Percentiles rank a stretch among this genome's conserved stretches.
These are phyloP conservation scores for Drosophila algonquin DNA, from an alignment of 2,888 invertebrate genomes.

Conservation along the genomic window DNA sequence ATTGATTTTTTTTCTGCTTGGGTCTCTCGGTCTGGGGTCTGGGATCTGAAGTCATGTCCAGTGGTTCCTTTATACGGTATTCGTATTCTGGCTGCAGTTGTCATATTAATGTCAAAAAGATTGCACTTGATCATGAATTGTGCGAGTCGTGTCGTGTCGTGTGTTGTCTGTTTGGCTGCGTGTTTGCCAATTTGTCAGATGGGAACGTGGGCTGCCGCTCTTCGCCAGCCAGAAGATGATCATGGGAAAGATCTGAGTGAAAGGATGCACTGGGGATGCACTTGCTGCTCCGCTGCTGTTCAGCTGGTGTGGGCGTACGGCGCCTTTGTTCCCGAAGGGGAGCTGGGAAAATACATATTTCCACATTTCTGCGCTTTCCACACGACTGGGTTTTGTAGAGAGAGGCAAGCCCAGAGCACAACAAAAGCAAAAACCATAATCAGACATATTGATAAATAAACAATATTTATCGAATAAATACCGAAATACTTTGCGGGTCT, in stretches of 20 bases:
- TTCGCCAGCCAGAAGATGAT: slow-evolving; percentile 5
- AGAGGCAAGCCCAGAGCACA: background rate
- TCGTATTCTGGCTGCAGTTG: slow-evolving; percentile 58
- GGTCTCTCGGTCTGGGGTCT: slow-evolving; percentile 14
- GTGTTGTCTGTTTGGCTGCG: slow-evolving; percentile 32
- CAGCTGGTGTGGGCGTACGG: slow-evolving; percentile 54
- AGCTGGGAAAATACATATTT: slow-evolving; percentile 55
- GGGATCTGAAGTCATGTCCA: background rate
- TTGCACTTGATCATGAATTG: slow-evolving; percentile 79
- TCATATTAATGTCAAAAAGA: slow-evolving; percentile 79
- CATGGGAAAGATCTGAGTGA: slow-evolving; percentile 61
- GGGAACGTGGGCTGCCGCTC: slow-evolving; percentile 41
- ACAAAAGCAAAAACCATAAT: slow-evolving; percentile 2
- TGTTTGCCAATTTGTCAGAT: slow-evolving; percentile 72
- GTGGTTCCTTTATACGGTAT: slow-evolving; percentile 32
- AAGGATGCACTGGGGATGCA: slow-evolving; percentile 57
- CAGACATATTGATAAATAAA: slow-evolving; percentile 31
- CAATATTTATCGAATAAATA: slow-evolving; percentile 47
- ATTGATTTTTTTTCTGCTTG: slow-evolving; percentile 59
- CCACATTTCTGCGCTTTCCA: slow-evolving; percentile 22
- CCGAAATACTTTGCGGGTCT: slow-evolving; percentile 23
- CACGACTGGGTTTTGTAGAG: slow-evolving; percentile 10
- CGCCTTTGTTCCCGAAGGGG: slow-evolving; percentile 2
- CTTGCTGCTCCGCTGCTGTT: background rate
- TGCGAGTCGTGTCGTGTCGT: slow-evolving; percentile 42